Conservation (phyloP, 2,797 vertebrate species). For the Lophotriccus pileatus region DNA sequence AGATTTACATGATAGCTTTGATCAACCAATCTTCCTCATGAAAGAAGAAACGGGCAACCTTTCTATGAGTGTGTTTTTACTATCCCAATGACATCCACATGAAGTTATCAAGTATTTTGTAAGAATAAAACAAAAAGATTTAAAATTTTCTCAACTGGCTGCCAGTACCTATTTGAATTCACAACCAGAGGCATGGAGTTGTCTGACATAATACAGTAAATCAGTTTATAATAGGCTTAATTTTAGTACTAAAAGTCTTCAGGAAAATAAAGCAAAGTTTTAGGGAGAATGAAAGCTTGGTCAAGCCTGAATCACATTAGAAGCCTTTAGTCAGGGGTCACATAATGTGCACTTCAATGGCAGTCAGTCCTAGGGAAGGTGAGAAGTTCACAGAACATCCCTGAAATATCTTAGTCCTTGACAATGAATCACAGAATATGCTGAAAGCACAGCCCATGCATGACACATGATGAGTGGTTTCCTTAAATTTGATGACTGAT, state of each 20-base stretch:
- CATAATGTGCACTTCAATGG: fast-evolving
- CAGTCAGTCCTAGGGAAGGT: not conserved
- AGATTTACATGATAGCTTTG: not conserved
- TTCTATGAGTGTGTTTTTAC: not conserved
- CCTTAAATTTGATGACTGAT: not conserved
- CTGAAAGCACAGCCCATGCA: not conserved
- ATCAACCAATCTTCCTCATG: not conserved
- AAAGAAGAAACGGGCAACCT: not conserved
- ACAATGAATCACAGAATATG: not conserved
- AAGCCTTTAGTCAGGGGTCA: not conserved
- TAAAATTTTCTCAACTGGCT: not conserved
- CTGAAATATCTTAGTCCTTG: not conserved
- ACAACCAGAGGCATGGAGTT: not conserved
- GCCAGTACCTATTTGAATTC: not conserved
- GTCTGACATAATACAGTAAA: not conserved
- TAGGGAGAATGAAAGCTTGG: not conserved
- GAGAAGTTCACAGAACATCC: not conserved
- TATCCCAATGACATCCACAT: not conserved
- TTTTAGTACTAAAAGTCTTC: not conserved
- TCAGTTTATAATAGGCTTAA: not conserved
- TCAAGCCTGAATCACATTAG: not conserved
- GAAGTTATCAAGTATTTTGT: not conserved
- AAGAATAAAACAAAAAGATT: not conserved
- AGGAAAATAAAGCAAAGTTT: not conserved
- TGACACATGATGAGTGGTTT: not conserved